Base-by-base conservation (phyloP, 2,797 vertebrate species). In the Acropternis orthonyx region DNA sequence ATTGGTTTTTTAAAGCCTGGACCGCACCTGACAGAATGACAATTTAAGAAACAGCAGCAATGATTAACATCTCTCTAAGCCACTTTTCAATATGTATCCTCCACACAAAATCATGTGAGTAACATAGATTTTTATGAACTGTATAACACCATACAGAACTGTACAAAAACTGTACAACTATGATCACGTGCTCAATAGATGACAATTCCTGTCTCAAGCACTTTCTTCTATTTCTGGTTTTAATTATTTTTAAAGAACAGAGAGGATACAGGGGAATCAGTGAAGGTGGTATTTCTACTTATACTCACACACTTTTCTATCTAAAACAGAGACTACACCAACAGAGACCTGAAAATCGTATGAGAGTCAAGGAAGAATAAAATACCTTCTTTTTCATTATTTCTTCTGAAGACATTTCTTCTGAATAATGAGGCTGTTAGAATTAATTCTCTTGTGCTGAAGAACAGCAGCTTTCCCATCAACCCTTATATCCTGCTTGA, bases 211-310 rank as follows among this genome's bases (percentile, higher is more conserved):
- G 75, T 59, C 52, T 68, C 68, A 85, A 75, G 39, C 11, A 36
- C 9, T 24, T 10, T 65, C n/a, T 66, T 49, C 30, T 78, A 22
- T 82, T 86, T 91, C 73, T 86, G 27, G 14, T 68, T 96, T 97
- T 88, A 93, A 96, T 93, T 89, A 88, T 94, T 96, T 88, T 78
- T 90, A 46, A 92, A 84, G 76, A 93, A 77, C 26, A 80, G 46
- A 49, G 15, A 72, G 7, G 74, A 68, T 79, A 23, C 30, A 93
- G 46, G 48, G 14, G 39, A 89, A 79, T 81, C 85, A 85, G 34
- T 76, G 26, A 77, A 89, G 39, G 27, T 89, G 41, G 36, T 24
- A 59, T 94, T 93, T 85, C 79, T 77, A 52, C 77, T 83, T 94
- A 39, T 4, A 73, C 5, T 87, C 73, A 89, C 12, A 20, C 39